Base-by-base conservation (phyloP, 2,888 invertebrate species). In the Philereme vetulata region DNA sequence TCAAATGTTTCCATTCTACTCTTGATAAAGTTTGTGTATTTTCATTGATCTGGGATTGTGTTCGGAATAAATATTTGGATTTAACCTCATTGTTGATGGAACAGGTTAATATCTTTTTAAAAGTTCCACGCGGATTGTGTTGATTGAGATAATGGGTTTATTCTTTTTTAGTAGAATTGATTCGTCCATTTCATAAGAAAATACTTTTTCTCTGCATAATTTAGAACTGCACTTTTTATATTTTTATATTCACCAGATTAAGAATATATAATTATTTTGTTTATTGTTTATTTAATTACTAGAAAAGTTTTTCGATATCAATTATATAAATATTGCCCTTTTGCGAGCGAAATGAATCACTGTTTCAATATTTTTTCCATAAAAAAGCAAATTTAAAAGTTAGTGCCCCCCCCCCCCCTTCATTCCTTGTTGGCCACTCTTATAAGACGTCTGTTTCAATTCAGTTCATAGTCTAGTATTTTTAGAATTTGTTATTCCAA, bases 31-130 rank as follows among this genome's bases (percentile, higher is more conserved):
- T 66, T 66, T 64, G 62, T 50, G 62, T 63, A 56, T 60, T 64
- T 59, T 50, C 21, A 51, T 48, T 38, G 45, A 58, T 60, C 59
- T 82, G 81, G 81, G 72, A 84, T 83, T 86, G 84, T 81, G 76
- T 77, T 73, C 45, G 75, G 78, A 79, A 89, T 68, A 70, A 89
- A 90, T 88, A 88, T 90, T 89, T 90, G 83, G 78, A 67, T 81
- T 81, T 76, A 81, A 78, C 76, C 77, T 59, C 80, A 87, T 88
- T 86, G 88, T 88, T 81, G 84, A 78, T 78, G 75, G 82, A 72
- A 82, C 80, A 88, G 86, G 87, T 70, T 88, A 87, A 88, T 86
- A 84, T 85, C 86, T 84, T 77, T 83, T 79, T 85, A 84, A 86
- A 86, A 72, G 44, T 40, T 51, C 65, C 67, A 69, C 34, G 56